Conservation (phyloP, 2,113 vertebrate species). For the Dipodomys stephensi region DNA sequence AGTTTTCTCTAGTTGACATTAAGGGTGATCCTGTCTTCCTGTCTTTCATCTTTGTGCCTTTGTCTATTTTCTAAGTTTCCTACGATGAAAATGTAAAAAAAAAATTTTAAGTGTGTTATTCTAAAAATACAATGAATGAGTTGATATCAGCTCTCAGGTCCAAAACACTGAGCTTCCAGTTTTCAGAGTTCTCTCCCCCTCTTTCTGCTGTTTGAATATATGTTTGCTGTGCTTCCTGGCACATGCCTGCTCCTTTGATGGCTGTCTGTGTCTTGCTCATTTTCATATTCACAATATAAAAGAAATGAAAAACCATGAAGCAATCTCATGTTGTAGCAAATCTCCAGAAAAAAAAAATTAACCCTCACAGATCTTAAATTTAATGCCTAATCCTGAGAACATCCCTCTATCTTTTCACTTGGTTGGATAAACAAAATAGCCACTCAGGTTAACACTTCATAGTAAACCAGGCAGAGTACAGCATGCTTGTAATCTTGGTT, state of each 20-base stretch:
- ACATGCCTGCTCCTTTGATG: not conserved
- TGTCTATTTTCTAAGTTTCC: conserved; percentile 10
- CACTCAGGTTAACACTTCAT: not conserved
- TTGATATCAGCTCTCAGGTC: not conserved
- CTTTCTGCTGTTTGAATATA: not conserved
- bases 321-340: not conserved
- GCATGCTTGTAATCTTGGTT: not conserved
- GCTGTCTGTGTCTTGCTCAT: not conserved
- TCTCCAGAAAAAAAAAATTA: not conserved
- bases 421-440: not conserved
- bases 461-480: too few relatives aligned
- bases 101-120: not conserved
- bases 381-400: not conserved
- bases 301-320: conserved; percentile 7
- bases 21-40: not conserved
- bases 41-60: not conserved
- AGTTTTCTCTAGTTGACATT: not conserved
- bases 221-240: not conserved
- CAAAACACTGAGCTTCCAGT: not conserved
- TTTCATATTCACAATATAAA: conserved; percentile 10
- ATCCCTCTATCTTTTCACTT: not conserved
- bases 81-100: not conserved
- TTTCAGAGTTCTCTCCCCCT: not conserved
- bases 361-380: not conserved
- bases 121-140: not conserved